These are phyloP conservation scores for Echinarachnius parma DNA, from an alignment of 53 echinoderm and acorn worm species.

Conservation along the genomic window DNA sequence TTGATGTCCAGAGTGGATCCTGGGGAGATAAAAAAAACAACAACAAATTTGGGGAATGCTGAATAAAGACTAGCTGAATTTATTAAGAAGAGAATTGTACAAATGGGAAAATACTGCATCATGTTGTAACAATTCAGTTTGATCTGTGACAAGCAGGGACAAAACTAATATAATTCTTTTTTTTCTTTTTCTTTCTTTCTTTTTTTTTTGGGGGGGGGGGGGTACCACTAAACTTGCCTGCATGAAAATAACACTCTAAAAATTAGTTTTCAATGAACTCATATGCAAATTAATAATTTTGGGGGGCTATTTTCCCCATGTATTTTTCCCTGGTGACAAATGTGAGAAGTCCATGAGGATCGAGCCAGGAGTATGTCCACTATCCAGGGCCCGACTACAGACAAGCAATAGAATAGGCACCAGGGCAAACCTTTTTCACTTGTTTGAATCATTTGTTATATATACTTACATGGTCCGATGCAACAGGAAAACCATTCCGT, in stretches of 20 bases:
- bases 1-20: conserved; percentile 83
- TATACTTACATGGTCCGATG: neutral
- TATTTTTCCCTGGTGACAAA: neutral
- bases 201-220: too few species aligned
- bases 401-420: neutral
- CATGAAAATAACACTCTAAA: too few species aligned
- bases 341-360: neutral
- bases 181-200: too few species aligned
- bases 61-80: neutral
- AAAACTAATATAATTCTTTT: too few species aligned
- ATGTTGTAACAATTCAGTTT: neutral
- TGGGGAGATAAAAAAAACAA: conserved; percentile 49
- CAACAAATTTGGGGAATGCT: too few species aligned
- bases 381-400: neutral
- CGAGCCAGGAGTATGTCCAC: neutral
- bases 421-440: neutral
- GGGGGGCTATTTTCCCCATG: too few species aligned
- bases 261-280: too few species aligned
- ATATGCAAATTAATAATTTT: too few species aligned
- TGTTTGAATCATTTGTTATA: neutral
- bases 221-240: too few species aligned
- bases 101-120: neutral
- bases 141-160: too few species aligned
- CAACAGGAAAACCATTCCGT: conserved; percentile 27
- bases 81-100: neutral